Percentiles rank a stretch among this genome's conserved stretches.
phyloP scores from a whole-genome alignment of 2,113 vertebrate species.

The Rhea americana region DNA sequence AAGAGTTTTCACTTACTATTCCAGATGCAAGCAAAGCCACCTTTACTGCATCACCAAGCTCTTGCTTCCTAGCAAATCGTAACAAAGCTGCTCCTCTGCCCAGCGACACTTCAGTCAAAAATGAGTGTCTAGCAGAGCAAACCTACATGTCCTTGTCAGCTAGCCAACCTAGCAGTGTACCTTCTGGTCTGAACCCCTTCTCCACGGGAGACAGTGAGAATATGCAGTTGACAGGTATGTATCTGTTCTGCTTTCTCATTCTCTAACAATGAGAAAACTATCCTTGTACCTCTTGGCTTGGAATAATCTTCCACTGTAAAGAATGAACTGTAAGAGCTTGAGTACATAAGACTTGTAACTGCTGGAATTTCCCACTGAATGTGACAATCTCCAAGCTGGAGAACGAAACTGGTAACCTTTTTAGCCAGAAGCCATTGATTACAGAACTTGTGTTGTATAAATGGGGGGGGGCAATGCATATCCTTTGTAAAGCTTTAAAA shows the following conservation, averaged over 20 bases:
- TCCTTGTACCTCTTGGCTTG: not conserved
- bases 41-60: conserved; percentile 94
- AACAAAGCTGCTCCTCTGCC: conserved; percentile 78
- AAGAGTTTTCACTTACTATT: conserved; percentile 37
- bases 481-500: not conserved
- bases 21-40: conserved; percentile 96
- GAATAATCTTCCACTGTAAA: not conserved
- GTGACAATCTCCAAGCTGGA: not conserved
- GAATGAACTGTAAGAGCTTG: not conserved
- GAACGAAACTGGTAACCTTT: not conserved
- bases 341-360: not conserved
- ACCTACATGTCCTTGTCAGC: conserved; percentile 79
- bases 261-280: not conserved
- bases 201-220: conserved; percentile 72
- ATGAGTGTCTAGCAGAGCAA: conserved; percentile 84
- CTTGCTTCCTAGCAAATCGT: conserved; percentile 96
- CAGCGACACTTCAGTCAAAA: conserved; percentile 88
- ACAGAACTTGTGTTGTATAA: not conserved
- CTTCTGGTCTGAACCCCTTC: conserved; percentile 75
- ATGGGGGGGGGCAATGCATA: not conserved
- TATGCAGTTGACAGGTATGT: conserved; percentile 82
- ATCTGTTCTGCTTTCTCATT: not conserved
- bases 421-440: not conserved
- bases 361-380: not conserved
- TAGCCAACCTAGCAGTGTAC: conserved; percentile 73